A percentile compares a stretch with the other conserved stretches of the same genome.
Conservation (phyloP, 2,888 invertebrate genomes). For the Agelastica alni region DNA sequence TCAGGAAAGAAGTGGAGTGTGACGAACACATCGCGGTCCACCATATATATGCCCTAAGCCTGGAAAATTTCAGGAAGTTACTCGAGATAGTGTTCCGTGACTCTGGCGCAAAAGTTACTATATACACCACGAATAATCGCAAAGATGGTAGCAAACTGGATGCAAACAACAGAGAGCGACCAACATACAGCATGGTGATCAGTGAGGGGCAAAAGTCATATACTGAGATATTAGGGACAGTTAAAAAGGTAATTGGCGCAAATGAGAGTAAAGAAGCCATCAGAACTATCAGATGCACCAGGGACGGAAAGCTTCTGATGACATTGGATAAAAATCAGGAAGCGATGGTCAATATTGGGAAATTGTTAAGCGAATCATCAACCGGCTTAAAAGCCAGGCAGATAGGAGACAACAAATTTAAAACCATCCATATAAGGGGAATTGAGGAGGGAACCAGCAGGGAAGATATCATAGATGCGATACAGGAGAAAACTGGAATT, state of each 20-base stretch:
- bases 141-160: background rate
- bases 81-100: background rate
- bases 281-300: conserved; percentile 10
- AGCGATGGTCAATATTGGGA: background rate
- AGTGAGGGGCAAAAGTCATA: conserved; percentile 5
- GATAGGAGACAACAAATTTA: background rate
- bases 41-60: background rate
- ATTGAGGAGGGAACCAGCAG: background rate
- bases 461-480: background rate
- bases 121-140: conserved; percentile 7
- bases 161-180: conserved; percentile 1
- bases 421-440: conserved; percentile 9
- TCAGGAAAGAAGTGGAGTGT: background rate
- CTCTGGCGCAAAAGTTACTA: background rate
- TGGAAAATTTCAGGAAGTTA: background rate
- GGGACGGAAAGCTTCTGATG: conserved; percentile 12
- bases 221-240: conserved; percentile 5
- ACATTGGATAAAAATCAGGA: conserved; percentile 6
- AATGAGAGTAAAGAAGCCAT: background rate
- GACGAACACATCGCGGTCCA: background rate
- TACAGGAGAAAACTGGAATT: background rate
- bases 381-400: background rate
- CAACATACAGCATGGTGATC: conserved; percentile 1
- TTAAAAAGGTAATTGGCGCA: background rate
- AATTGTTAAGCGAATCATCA: background rate